Conservation (phyloP, 2,888 invertebrate species). For the Baccha elongata region DNA sequence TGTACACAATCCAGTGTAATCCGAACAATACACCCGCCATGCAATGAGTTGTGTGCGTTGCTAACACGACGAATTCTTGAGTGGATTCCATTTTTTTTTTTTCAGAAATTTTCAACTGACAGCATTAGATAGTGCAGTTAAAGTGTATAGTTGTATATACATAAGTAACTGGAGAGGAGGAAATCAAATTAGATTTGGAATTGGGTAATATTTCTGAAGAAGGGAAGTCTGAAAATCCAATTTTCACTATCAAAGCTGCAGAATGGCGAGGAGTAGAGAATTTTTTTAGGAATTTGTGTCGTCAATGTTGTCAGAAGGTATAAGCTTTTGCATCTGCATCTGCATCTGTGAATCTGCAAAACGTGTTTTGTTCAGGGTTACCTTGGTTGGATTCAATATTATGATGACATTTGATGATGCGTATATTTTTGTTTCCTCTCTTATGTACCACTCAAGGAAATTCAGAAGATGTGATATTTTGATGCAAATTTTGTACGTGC, state of each 20-base stretch:
- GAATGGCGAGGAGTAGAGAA: neutral
- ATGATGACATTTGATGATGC: conserved; percentile 8
- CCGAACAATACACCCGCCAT: neutral
- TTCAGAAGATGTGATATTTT: conserved; percentile 18
- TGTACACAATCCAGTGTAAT: conserved; percentile 19
- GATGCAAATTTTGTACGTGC: conserved; percentile 26
- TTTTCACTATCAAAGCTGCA: conserved; percentile 22
- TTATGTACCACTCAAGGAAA: conserved; percentile 10
- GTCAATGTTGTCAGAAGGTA: neutral
- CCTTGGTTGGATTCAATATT: conserved; percentile 4
- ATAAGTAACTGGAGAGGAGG: too few relatives aligned
- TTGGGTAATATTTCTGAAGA: conserved; percentile 24
- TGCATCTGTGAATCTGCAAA: neutral
- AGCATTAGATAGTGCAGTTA: neutral
- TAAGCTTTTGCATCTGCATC: neutral
- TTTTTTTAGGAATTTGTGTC: neutral
- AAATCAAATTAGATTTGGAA: conserved; percentile 46
- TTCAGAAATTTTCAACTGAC: conserved; percentile 6
- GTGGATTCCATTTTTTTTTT: neutral
- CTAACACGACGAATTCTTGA: conserved; percentile 30
- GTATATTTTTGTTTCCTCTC: conserved; percentile 12
- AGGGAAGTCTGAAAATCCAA: conserved; percentile 17
- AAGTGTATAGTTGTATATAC: neutral
- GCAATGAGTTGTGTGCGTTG: conserved; percentile 21
- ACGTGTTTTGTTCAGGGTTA: conserved; percentile 22